Base-by-base conservation (phyloP, 1,140 invertebrate species). In the Stenopsyche tienmushanensis region DNA sequence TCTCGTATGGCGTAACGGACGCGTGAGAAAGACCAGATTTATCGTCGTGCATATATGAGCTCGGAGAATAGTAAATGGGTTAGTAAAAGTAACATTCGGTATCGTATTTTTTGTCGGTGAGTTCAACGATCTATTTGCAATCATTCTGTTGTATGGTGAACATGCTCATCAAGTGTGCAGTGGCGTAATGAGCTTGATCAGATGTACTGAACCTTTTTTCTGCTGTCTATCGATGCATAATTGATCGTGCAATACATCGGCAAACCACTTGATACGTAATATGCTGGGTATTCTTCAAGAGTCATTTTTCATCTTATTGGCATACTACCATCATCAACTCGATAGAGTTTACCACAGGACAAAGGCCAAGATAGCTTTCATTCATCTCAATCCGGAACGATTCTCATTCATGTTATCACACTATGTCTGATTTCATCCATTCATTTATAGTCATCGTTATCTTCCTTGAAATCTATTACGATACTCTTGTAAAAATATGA, bases 1-100 rank as follows among this genome's bases (percentile, higher is more conserved):
- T 47, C 17, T 47, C 44, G 18, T 20, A 20, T 47, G 5, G 17
- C 17, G 44, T 15, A 47, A 47, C 17, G 17, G 17, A 20, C 7
- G 29, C 21, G 52, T 21, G 15, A 17, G 23, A 54, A 54, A 54
- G 23, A n/a, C 13, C 52, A 7, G 2, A 29, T 54, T 13, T 54
- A 34, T 54, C 26, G 23, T 5, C 29, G 29, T 18, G 9, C 18
- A 7, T 26, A 13, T 24, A 54, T n/a, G 18, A 15, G 29, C 26
- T 9, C 23, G 15, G 20, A 25, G 24, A 54, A 25, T 26, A 8
- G 24, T 26, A 60, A 60, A 60, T 60, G 44, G 57, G 57, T 49
- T 60, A 60, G 57, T 60, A 60, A 60, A 60, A 60, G 57, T 60
- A 29, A 60, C 39, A 23, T 42, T 21, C 24, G 52, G 57, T 47